Evolutionary conservation across 2,888 invertebrate species (phyloP), one percentile per base, ranked within the genome.

Genomic region (Apomyelois bistriatella): DNA sequence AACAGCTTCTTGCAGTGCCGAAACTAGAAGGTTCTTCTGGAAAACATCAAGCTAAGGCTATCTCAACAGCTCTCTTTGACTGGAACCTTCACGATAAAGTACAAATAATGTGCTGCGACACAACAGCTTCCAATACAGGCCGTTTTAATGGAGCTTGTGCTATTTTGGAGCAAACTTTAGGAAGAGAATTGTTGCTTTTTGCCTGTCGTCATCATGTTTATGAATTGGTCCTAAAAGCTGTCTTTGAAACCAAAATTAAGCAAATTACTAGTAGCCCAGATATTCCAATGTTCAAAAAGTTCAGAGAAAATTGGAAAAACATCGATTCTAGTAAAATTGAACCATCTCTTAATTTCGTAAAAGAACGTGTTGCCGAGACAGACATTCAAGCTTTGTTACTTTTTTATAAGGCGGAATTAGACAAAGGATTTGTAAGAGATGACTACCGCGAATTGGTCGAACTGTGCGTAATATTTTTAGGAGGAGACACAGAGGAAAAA

Each of bases 1-100:
- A 62, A 53, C 62, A 62, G 47, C 60, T 59, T 54, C 16, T 59
- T 1, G 56, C 55, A 17, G 59, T 61, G 41, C 58, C 61, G 3
- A 60, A 59, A 46, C 28, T 58, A 37, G 57, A 57, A 12, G 59
- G 55, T 28, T 38, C 38, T 38, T 15, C 38, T 38, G 38, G 38
- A 2, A 13, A 8, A 1, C 30, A 46, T 48, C 43, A 58, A 57
- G 58, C 60, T 36, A 52, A 57, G 42, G 57, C 54, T 32, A 50
- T 60, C 8, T 57, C 16, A 35, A 51, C 47, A 12, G 56, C 62
- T 13, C 42, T 60, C 47, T 13, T 30, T 35, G 54, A 60, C 40
- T 62, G 60, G 58, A 56, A 59, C 49, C 57, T 59, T 38, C 40
- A 58, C 4, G 56, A 62, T 13, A 57, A 53, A 32, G 55, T 56